These are phyloP conservation scores for Drosophila jambulina DNA, from an alignment of 1,140 invertebrate species.

Conservation along the genomic window DNA sequence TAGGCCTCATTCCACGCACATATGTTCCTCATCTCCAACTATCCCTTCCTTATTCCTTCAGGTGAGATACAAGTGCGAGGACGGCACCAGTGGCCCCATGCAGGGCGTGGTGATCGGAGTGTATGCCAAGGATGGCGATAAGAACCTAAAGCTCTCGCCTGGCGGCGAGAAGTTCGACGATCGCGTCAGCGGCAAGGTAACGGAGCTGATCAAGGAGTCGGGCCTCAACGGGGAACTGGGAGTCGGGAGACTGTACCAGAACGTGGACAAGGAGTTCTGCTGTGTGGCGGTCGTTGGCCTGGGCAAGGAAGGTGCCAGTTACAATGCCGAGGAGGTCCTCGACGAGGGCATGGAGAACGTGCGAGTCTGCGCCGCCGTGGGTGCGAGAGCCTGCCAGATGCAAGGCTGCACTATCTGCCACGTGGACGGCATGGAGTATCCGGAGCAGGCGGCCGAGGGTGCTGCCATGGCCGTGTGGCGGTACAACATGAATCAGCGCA, in stretches of 20 bases:
- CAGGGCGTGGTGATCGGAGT: slow-evolving; percentile 56
- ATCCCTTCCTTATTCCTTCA: background rate
- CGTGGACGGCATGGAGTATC: slow-evolving; percentile 90
- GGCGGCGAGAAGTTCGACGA: slow-evolving; percentile 78
- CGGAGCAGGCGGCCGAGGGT: slow-evolving; percentile 91
- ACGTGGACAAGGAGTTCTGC: slow-evolving; percentile 87
- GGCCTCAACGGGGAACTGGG: slow-evolving; percentile 84
- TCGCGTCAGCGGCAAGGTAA: slow-evolving; percentile 63
- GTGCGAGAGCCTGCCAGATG: slow-evolving; percentile 86
- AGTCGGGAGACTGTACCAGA: slow-evolving; percentile 87
- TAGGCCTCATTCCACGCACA: background rate
- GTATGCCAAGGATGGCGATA: slow-evolving; percentile 87
- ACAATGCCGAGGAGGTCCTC: slow-evolving; percentile 88
- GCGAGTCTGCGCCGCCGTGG: slow-evolving; percentile 86
- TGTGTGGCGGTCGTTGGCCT: slow-evolving; percentile 89
- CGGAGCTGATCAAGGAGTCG: slow-evolving; percentile 60
- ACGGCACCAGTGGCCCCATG: background rate
- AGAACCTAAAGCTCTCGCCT: slow-evolving; percentile 75
- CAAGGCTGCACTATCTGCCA: slow-evolving; percentile 87
- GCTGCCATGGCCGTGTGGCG: slow-evolving; percentile 88
- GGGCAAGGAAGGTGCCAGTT: slow-evolving; percentile 87
- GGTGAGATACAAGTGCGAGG: slow-evolving; percentile 44
- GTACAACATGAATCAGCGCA: slow-evolving; percentile 88
- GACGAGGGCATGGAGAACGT: slow-evolving; percentile 87
- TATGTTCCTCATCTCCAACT: too few species aligned